phyloP scores from a whole-genome alignment of 2,888 invertebrate species.

The Chrysomela aeneicollis region DNA sequence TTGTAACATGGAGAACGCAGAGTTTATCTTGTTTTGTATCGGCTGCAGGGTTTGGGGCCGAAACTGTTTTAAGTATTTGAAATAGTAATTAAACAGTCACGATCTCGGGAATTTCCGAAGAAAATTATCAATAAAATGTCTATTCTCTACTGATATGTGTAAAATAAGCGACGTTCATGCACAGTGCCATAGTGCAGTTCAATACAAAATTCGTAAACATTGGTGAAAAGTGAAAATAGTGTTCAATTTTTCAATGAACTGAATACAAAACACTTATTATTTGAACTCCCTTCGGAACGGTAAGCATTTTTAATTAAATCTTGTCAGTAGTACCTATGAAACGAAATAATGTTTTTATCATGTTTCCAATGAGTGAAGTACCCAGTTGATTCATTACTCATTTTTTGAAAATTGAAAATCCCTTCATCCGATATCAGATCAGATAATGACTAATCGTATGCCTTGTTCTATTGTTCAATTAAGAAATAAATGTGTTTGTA shows the following conservation, averaged over 20 bases:
- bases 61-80: background rate
- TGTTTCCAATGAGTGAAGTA: too few relatives aligned
- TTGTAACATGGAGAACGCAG: background rate
- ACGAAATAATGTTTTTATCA: too few relatives aligned
- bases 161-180: background rate
- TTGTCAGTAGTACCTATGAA: too few relatives aligned
- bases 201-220: background rate
- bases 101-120: background rate
- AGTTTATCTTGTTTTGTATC: background rate
- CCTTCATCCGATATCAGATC: background rate
- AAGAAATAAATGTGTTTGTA: background rate
- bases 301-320: background rate
- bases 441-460: background rate
- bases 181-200: background rate
- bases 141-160: background rate
- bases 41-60: background rate
- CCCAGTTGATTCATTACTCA: too few relatives aligned
- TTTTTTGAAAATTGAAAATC: background rate
- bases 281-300: background rate
- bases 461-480: background rate
- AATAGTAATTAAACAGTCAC: background rate
- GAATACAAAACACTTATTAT: background rate
- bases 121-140: background rate
- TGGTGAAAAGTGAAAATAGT: background rate
- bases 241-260: background rate